Evolutionary conservation across 1,140 invertebrate species (phyloP).

Genomic region (Drosophila novamexicana): DNA sequence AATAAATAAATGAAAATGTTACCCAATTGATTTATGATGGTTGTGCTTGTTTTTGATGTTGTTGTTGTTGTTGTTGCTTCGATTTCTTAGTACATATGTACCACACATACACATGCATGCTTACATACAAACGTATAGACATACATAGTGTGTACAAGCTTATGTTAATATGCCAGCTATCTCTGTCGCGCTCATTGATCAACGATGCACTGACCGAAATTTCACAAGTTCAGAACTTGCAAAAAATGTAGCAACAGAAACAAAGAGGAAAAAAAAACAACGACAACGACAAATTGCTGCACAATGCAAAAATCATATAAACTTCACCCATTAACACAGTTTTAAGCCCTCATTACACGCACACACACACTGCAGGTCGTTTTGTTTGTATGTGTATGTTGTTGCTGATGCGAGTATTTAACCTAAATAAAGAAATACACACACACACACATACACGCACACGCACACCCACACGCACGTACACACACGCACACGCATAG

Average conservation of each 20-base stretch:
- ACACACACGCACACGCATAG: slow-evolving; percentile 1
- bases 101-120: neutral
- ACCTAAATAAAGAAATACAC: slow-evolving; percentile 56
- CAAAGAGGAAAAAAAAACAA: slow-evolving; percentile 6
- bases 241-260: neutral
- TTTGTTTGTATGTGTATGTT: neutral
- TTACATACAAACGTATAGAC: neutral
- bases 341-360: slow-evolving; percentile 39
- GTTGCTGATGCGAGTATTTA: slow-evolving; percentile 54
- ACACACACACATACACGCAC: slow-evolving; percentile 1
- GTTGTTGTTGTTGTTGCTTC: neutral
- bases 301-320: slow-evolving; percentile 54
- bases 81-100: neutral
- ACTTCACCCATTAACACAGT: slow-evolving; percentile 78
- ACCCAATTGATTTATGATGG: slow-evolving; percentile 42
- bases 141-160: neutral
- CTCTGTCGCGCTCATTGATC: neutral
- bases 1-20: slow-evolving; percentile 48
- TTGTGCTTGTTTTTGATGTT: slow-evolving; percentile 3
- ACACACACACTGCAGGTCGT: neutral
- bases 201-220: neutral
- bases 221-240: slow-evolving; percentile 7
- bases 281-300: slow-evolving; percentile 9
- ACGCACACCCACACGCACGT: slow-evolving; percentile 17
- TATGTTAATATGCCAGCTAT: neutral